Evolutionary conservation across 2,888 invertebrate species (phyloP).

Genomic region (Argyra leucocephala): DNA sequence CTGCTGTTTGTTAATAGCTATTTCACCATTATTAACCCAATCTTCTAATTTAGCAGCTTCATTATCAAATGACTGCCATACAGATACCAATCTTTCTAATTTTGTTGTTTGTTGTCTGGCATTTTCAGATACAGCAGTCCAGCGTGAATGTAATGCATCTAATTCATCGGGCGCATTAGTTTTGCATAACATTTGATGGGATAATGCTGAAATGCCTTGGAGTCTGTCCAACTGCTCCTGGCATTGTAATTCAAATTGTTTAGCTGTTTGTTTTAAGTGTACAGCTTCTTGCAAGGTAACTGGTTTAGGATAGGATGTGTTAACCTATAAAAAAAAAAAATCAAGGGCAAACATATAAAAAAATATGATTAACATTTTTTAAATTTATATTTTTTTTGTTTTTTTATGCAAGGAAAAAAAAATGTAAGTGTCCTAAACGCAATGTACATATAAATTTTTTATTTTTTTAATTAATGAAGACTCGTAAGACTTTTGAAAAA

Average conservation of each 20-base stretch:
- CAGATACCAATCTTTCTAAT: constrained; percentile 64
- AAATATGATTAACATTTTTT: too few species aligned
- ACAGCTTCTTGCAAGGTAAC: constrained; percentile 71
- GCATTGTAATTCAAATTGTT: constrained; percentile 66
- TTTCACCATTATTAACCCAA: constrained; percentile 65
- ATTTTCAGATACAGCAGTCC: constrained; percentile 73
- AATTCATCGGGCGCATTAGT: constrained; percentile 73
- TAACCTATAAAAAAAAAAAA: constrained; percentile 21
- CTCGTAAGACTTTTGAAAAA: too few species aligned
- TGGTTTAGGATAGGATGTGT: constrained; percentile 54
- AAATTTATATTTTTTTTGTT: too few species aligned
- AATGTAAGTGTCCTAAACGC: too few species aligned
- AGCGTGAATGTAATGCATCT: constrained; percentile 71
- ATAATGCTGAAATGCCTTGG: constrained; percentile 62
- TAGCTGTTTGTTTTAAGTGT: constrained; percentile 61
- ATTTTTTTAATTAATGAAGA: too few species aligned
- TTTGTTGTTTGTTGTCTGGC: constrained; percentile 69
- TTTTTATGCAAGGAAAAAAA: too few species aligned
- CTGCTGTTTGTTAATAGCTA: constrained; percentile 50
- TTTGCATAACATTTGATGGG: constrained; percentile 65
- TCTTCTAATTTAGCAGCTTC: constrained; percentile 66
- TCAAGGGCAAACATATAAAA: background rate
- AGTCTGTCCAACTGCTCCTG: constrained; percentile 65
- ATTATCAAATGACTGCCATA: constrained; percentile 73
- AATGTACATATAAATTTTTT: too few species aligned